phyloP scores from a whole-genome alignment of 30 jellyfish, hydroid and myxozoan species.

The Calvadosia cruxmelitensis region DNA sequence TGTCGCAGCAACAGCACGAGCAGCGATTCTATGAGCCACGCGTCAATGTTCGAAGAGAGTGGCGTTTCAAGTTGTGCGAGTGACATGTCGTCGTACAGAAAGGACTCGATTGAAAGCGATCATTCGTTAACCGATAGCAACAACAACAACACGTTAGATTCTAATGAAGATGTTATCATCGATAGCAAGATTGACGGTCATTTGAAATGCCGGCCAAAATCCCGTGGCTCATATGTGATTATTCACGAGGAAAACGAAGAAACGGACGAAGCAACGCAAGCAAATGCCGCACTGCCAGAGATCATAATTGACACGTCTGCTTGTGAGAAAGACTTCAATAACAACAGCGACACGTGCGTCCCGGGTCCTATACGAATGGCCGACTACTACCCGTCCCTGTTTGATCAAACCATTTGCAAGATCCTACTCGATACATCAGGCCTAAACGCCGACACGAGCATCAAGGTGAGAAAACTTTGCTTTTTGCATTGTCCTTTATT shows the following conservation, averaged over 20 bases:
- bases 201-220: neutral
- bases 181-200: no score
- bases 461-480: neutral
- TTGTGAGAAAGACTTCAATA: neutral
- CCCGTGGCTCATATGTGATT: neutral
- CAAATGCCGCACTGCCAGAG: neutral
- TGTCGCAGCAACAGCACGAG: neutral
- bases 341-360: no score
- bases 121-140: neutral
- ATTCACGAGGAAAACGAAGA: neutral
- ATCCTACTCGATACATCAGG: neutral
- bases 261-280: neutral
- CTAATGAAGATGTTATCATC: neutral
- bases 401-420: neutral
- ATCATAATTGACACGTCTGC: neutral
- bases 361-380: neutral
- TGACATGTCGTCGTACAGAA: neutral
- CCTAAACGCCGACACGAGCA: neutral
- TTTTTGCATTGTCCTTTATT: no score
- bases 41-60: neutral
- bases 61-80: neutral
- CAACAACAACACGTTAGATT: neutral
- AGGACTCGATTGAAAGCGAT: neutral
- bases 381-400: neutral
- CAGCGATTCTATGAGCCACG: neutral